These are phyloP conservation scores for Dicaeum eximium DNA, from an alignment of 2,113 vertebrate genomes.

Conservation along the genomic window DNA sequence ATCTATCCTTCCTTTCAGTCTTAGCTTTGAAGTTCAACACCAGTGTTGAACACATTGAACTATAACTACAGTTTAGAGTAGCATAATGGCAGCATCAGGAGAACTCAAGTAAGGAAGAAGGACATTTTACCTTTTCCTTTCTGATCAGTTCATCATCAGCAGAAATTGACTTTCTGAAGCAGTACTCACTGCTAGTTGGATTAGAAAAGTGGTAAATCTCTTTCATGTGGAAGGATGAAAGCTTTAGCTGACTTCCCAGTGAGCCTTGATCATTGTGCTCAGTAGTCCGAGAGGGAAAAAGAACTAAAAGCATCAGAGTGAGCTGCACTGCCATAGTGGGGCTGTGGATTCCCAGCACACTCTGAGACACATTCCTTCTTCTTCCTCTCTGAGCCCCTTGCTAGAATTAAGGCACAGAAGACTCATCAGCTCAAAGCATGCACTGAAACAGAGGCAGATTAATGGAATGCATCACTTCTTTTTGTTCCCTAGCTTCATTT, in stretches of 20 bases:
- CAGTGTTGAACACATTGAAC: not conserved
- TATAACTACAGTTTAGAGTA: not conserved
- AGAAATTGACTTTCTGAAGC: not conserved
- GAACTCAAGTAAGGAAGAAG: not conserved
- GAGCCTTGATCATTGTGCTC: not conserved
- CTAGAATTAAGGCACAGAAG: not conserved
- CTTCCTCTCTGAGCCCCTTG: not conserved
- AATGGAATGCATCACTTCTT: not conserved
- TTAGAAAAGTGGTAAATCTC: not conserved
- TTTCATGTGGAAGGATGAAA: slow-evolving; percentile 35
- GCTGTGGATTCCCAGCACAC: not conserved
- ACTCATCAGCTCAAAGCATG: not conserved
- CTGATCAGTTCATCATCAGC: not conserved
- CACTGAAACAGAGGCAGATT: not conserved
- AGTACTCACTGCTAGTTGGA: not conserved
- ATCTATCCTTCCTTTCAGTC: not conserved
- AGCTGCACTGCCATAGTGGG: not conserved
- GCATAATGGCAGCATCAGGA: not conserved
- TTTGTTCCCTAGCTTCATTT: not conserved
- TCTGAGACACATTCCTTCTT: not conserved
- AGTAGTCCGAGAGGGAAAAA: not conserved
- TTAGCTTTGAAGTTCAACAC: not conserved
- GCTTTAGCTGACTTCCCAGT: not conserved
- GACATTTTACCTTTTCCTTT: not conserved
- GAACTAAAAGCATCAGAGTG: not conserved